Percentiles rank a stretch among this genome's conserved stretches.
Evolutionary conservation across 2,888 invertebrate genomes (phyloP).

Genomic region (Eupsilia transversa): DNA sequence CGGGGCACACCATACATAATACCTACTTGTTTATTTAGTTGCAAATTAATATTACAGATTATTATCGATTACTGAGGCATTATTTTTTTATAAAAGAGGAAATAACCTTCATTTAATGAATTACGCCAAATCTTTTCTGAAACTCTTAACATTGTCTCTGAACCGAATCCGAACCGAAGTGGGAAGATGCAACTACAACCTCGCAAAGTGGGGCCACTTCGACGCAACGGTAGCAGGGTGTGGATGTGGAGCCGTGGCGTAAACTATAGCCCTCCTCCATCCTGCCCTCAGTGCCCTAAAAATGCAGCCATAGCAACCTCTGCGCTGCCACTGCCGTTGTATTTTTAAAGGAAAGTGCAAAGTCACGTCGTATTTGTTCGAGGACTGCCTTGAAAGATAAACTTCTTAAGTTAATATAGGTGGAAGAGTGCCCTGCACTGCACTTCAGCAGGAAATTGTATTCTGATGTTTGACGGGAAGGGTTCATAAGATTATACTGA

Average conservation of each 20-base stretch:
- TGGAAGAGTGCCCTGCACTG: conserved; percentile 11
- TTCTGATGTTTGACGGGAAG: conserved; percentile 15
- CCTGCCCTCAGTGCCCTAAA: no score
- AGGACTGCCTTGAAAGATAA: conserved; percentile 13
- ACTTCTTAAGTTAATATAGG: conserved; percentile 32
- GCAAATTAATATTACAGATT: no score
- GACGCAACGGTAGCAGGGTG: no score
- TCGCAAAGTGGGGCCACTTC: no score
- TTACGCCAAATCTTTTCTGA: background rate
- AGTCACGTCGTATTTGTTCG: background rate
- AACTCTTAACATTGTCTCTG: background rate
- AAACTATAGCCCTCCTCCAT: no score
- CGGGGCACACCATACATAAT: background rate
- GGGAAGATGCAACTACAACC: no score
- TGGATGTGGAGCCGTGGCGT: no score
- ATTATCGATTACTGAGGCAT: background rate
- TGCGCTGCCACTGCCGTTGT: no score
- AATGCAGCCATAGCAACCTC: no score
- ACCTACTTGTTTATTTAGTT: background rate
- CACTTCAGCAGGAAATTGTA: conserved; percentile 38
- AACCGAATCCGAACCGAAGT: no score
- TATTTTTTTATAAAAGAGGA: background rate
- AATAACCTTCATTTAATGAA: background rate
- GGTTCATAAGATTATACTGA: background rate
- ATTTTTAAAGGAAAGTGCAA: background rate